phyloP scores from a whole-genome alignment of 2,113 vertebrate genomes.

The Chrysochloris asiatica region DNA sequence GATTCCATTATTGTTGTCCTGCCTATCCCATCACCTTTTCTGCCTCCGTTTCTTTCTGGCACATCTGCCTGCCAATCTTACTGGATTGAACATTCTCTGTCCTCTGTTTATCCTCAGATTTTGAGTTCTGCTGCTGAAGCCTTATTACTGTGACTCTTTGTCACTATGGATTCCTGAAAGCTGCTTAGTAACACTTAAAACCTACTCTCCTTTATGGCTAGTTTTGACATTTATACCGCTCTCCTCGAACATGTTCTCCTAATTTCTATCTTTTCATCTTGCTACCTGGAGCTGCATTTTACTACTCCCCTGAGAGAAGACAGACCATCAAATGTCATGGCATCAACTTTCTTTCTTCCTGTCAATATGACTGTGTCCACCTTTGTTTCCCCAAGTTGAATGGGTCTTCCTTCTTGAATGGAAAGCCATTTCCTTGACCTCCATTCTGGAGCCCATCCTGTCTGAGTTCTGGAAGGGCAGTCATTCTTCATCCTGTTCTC shows the following conservation, averaged over 20 bases:
- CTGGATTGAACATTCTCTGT: no score
- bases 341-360: no score
- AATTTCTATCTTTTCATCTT: background rate
- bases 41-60: no score
- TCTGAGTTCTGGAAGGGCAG: background rate
- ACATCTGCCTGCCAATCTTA: no score
- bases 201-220: background rate
- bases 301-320: background rate
- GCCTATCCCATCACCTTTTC: no score
- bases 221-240: background rate
- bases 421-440: background rate
- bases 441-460: background rate
- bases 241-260: background rate
- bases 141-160: no score
- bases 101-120: no score
- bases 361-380: background rate
- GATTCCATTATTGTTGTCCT: no score
- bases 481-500: background rate
- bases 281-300: background rate
- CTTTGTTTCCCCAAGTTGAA: background rate
- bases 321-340: background rate
- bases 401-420: background rate
- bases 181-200: background rate
- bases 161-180: background rate
- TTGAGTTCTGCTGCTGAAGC: no score